These are phyloP conservation scores for Silvanus unidentatus DNA, from an alignment of 2,888 invertebrate genomes.

Conservation along the genomic window DNA sequence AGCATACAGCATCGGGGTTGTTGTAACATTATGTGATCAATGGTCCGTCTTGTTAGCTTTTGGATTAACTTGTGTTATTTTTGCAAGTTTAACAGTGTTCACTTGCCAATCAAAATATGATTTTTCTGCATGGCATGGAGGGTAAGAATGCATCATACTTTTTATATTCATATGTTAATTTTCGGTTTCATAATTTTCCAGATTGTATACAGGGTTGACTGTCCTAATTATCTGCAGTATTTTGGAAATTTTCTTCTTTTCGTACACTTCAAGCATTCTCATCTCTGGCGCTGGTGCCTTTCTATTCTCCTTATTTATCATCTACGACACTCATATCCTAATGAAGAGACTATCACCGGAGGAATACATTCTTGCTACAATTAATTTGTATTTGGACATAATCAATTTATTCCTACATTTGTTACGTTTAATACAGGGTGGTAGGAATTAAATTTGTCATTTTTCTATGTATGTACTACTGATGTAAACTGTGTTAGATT, in stretches of 20 bases:
- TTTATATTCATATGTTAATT: constrained; percentile 6
- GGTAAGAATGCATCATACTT: constrained; percentile 48
- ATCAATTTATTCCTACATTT: constrained; percentile 79
- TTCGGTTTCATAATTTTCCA: constrained; percentile 43
- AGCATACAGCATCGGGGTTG: constrained; percentile 70
- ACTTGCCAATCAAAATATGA: constrained; percentile 82
- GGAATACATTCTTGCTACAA: constrained; percentile 71
- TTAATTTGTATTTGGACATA: constrained; percentile 82
- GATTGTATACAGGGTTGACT: constrained; percentile 60
- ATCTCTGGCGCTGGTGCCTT: constrained; percentile 68
- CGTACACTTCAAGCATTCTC: constrained; percentile 61
- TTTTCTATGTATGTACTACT: too few relatives aligned
- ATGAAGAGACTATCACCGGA: constrained; percentile 77
- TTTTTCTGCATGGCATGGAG: constrained; percentile 71
- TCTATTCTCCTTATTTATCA: constrained; percentile 74
- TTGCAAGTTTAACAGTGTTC: constrained; percentile 69
- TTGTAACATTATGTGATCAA: constrained; percentile 74
- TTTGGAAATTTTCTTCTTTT: constrained; percentile 69
- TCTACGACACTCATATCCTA: constrained; percentile 79
- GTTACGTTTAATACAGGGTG: constrained; percentile 62
- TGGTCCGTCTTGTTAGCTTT: constrained; percentile 73
- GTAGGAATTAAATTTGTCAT: too few relatives aligned
- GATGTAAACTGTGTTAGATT: too few relatives aligned
- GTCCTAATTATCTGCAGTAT: constrained; percentile 67
- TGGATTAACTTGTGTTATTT: constrained; percentile 67